phyloP scores from a whole-genome alignment of 2,888 invertebrate species.

The Tetragonisca angustula region DNA sequence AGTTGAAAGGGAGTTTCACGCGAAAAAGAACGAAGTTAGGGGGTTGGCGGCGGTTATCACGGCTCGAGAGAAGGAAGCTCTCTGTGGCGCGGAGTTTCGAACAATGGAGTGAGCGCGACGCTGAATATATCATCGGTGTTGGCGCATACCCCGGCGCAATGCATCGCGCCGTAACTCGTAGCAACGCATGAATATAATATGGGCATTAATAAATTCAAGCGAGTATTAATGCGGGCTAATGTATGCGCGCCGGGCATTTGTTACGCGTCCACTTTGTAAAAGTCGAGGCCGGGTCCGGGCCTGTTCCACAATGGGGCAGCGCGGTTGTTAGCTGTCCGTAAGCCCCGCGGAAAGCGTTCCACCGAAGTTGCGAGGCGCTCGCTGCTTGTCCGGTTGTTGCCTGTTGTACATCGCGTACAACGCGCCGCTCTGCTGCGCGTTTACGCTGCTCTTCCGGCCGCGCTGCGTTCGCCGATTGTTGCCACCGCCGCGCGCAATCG shows the following conservation, averaged over 20 bases:
- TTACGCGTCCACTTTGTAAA: constrained; percentile 79
- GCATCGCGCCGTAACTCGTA: constrained; percentile 61
- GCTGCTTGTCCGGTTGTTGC: constrained; percentile 22
- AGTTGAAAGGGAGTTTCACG: constrained; percentile 33
- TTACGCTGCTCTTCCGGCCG: too few relatives aligned
- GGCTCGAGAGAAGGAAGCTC: constrained; percentile 31
- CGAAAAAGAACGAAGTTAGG: constrained; percentile 14
- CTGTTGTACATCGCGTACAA: constrained; percentile 24
- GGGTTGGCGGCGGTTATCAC: constrained; percentile 16
- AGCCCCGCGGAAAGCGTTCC: constrained; percentile 50
- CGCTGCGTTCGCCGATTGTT: constrained; percentile 32
- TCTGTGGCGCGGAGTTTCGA: constrained; percentile 50
- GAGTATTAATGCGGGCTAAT: constrained; percentile 82
- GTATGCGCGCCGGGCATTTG: constrained; percentile 80
- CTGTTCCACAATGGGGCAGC: constrained; percentile 67
- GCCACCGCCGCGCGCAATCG: constrained; percentile 10
- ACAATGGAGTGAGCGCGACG: constrained; percentile 79
- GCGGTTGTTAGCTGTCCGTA: constrained; percentile 67
- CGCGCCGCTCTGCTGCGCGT: background rate
- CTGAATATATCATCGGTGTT: constrained; percentile 79
- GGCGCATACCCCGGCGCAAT: constrained; percentile 58
- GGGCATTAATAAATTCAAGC: constrained; percentile 82
- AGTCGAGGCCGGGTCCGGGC: constrained; percentile 62
- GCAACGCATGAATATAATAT: constrained; percentile 81
- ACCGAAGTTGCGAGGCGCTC: constrained; percentile 1